Base-by-base conservation (phyloP, 2,113 vertebrate genomes). In the Neofelis nebulosa region DNA sequence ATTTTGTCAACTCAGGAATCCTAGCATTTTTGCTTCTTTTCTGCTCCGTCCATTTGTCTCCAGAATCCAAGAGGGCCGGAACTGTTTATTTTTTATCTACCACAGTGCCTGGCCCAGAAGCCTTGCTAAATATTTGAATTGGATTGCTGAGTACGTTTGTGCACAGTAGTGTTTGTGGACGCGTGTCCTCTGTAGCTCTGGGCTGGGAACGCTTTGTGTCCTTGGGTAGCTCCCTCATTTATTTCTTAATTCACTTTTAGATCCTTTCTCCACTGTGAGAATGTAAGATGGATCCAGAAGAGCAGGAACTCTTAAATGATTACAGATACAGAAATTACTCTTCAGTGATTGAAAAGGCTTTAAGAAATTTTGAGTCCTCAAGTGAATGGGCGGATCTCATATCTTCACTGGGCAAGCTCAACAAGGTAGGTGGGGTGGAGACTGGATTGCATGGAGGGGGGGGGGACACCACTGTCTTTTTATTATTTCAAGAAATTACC, bases 351-450 rank as follows among this genome's bases (percentile, higher is more conserved):
- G 99, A 99, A 97, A 99, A 99, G 98, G 99, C 99, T 23, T 98
- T 99, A 96, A 99, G 99, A 90, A 99, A 99, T 98, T 99, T 99
- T 91, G 99, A 99, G 94, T 99, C 99, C 6, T 99, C 99, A 0
- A 99, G 99, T 18, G 99, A 99, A 97, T 99, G 99, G 99, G 99
- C 99, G 0, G 99, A 99, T 97, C 99, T 99, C 55, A 99, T 99
- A 96, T 99, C 99, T 38, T 99, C 99, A 8, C 99, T 99, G 94
- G 99, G 99, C 84, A 99, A 99, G 95, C 99, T 99, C 97, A 99
- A 99, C 95, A 99, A 99, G 99, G 99, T 99, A 99, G 4, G 68
- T 89, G 15, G 16, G 50, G 29, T 55, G 1, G 52, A 2, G 63
- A 45, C 69, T 55, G 45, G 1, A 65, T 76, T 33, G 14, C 10